Base-by-base conservation (phyloP, 1,140 invertebrate genomes). In the Eriosoma lanigerum region DNA sequence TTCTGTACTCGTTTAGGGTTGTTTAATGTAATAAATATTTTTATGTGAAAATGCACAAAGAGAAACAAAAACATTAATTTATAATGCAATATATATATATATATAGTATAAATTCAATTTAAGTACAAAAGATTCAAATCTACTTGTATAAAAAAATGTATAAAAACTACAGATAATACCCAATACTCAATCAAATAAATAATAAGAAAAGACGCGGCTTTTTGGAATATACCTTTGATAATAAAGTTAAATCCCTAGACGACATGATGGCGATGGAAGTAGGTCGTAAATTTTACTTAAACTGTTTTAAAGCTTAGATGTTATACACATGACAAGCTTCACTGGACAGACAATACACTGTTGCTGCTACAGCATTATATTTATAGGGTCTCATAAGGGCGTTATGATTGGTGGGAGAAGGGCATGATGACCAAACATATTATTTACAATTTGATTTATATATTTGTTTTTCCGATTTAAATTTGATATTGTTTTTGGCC, bases 1-100 rank as follows among this genome's bases (percentile, higher is more conserved):
- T 78, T 62, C 38, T 62, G 44, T 62, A 78, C 56, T 78, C 17
- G 56, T 78, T 78, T 62, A 78, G 56, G 75, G 75, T 38, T 78
- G 38, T 62, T 29, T 26, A 72, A 29, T 29, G 29, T 52, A 4
- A 72, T 72, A 52, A n/a, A n/a, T 52, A 70, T 6, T 29, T 26
- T 60, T 5, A 66, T 21, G n/a, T 9, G 12, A 46, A 46, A 68
- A 68, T 68, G 0, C 1, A 62, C 3, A 62, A n/a, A 62, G 3
- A 68, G 13, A 26, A 50, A 70, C 13, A 29, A 50, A 70, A 6
- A 72, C 52, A 72, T 12, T 9, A 72, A 29, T 32, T 29, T n/a
- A n/a, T n/a, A n/a, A n/a, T n/a, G n/a, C n/a, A n/a, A n/a, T n/a
- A n/a, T n/a, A n/a, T n/a, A n/a, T n/a, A n/a, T n/a, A n/a, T 4